Percentiles rank a stretch among this genome's conserved stretches.
These are phyloP conservation scores for Petrosia ficiformis DNA, from an alignment of 37 sponge, comb jelly and placozoan species.

Conservation along the genomic window DNA sequence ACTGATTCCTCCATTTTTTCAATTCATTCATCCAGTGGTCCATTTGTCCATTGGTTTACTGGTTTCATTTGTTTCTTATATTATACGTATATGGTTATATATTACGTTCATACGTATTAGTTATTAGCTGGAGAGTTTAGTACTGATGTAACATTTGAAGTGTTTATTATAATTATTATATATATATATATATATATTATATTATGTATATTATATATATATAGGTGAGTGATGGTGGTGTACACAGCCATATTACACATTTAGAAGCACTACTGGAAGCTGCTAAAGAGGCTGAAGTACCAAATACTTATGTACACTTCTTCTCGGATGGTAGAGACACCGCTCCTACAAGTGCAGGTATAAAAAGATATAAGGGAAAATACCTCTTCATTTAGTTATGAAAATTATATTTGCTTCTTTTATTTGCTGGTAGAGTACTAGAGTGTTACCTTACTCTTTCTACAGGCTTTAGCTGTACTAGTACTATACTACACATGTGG, in stretches of 20 bases:
- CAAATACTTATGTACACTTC: slow-evolving; percentile 85
- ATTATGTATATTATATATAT: background rate
- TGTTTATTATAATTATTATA: background rate
- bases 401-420: background rate
- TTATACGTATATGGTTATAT: too few relatives aligned
- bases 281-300: slow-evolving; percentile 75
- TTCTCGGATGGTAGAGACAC: slow-evolving; percentile 98
- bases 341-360: slow-evolving; percentile 85
- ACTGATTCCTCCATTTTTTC: background rate
- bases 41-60: too few relatives aligned
- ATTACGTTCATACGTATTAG: too few relatives aligned
- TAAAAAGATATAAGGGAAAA: background rate
- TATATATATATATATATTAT: background rate
- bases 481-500: background rate
- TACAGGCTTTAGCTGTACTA: too few relatives aligned
- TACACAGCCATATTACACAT: slow-evolving; percentile 94
- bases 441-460: too few relatives aligned
- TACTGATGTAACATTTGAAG: too few relatives aligned
- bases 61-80: too few relatives aligned
- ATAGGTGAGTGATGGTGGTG: slow-evolving; percentile 93
- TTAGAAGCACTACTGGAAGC: slow-evolving; percentile 73
- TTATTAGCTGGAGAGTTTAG: too few relatives aligned
- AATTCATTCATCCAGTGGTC: too few relatives aligned
- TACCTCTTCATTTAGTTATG: too few relatives aligned
- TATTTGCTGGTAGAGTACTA: background rate